Percentiles rank a stretch among this genome's conserved stretches.
These are phyloP conservation scores for Drosophila affinis DNA, from an alignment of 2,888 invertebrate species.

Conservation along the genomic window DNA sequence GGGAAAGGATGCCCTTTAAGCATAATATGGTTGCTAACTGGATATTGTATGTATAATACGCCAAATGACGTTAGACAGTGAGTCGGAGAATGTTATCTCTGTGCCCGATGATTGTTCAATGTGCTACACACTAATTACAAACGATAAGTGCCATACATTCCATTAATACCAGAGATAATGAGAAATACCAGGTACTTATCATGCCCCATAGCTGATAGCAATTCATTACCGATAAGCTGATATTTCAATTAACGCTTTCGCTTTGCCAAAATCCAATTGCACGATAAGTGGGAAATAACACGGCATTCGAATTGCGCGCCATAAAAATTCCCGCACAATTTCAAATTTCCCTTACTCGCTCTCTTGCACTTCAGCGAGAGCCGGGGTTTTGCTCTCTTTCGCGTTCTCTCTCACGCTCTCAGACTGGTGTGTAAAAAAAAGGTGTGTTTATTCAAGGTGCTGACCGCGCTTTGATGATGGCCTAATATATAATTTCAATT, in stretches of 20 bases:
- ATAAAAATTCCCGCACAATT: slow-evolving; percentile 40
- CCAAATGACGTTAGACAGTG: neutral
- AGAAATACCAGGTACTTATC: slow-evolving; percentile 1
- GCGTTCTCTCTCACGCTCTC: slow-evolving; percentile 35
- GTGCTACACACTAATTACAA: slow-evolving; percentile 37
- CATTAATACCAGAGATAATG: slow-evolving; percentile 15
- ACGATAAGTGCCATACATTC: slow-evolving; percentile 20
- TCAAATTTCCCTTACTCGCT: slow-evolving; percentile 70
- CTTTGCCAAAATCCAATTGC: neutral
- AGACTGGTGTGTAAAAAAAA: neutral
- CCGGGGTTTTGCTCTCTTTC: slow-evolving; percentile 24
- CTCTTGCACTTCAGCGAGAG: slow-evolving; percentile 48
- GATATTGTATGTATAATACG: slow-evolving; percentile 1
- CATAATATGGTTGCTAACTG: slow-evolving; percentile 15
- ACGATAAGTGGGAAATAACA: neutral
- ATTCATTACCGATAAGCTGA: slow-evolving; percentile 13
- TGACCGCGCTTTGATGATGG: too few species aligned
- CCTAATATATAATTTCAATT: too few species aligned
- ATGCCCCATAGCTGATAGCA: slow-evolving; percentile 1
- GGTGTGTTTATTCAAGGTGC: too few species aligned
- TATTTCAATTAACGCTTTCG: slow-evolving; percentile 18
- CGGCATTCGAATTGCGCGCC: slow-evolving; percentile 42
- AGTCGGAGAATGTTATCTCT: neutral
- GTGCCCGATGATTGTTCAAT: neutral
- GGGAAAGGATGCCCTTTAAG: slow-evolving; percentile 9